These are phyloP conservation scores for Scaptomyza tumidula DNA, from an alignment of 2,888 invertebrate genomes.

Conservation along the genomic window DNA sequence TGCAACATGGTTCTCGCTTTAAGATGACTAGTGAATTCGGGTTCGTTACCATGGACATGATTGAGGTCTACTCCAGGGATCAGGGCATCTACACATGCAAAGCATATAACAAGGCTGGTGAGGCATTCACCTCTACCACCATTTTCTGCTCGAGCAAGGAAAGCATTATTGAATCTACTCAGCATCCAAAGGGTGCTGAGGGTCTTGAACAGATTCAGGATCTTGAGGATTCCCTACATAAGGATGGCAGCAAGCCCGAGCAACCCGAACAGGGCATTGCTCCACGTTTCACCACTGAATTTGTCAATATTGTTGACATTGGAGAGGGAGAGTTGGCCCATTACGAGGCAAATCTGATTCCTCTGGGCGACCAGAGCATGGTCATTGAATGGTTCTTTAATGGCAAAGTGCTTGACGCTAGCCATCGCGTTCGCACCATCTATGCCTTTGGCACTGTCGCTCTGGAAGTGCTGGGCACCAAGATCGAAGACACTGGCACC, in stretches of 20 bases:
- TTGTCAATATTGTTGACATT: constrained; percentile 92
- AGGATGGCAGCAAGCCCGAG: constrained; percentile 88
- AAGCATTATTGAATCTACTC: constrained; percentile 93
- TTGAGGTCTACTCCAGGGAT: constrained; percentile 96
- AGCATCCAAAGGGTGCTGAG: constrained; percentile 97
- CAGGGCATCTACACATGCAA: constrained; percentile 97
- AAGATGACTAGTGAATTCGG: constrained; percentile 98
- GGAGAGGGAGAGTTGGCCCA: constrained; percentile 98
- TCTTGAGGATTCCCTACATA: constrained; percentile 93
- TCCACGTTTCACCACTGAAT: constrained; percentile 94
- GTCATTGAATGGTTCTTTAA: constrained; percentile 98
- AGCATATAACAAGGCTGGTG: constrained; percentile 94
- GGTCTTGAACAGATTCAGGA: constrained; percentile 96
- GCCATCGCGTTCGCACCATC: constrained; percentile 95
- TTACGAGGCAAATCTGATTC: constrained; percentile 97
- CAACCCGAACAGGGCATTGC: constrained; percentile 93
- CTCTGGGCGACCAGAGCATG: constrained; percentile 97
- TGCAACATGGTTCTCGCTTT: constrained; percentile 94
- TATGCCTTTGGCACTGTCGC: constrained; percentile 99
- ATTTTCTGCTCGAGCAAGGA: constrained; percentile 93
- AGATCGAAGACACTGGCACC: constrained; percentile 95
- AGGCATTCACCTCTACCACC: constrained; percentile 96
- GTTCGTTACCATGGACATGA: constrained; percentile 96
- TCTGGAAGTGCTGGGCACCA: constrained; percentile 97
- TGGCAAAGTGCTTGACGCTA: constrained; percentile 93